A percentile compares a stretch with the other conserved stretches of the same genome.
Evolutionary conservation across 2,797 vertebrate species (phyloP).

Genomic region (Podargus strigoides): DNA sequence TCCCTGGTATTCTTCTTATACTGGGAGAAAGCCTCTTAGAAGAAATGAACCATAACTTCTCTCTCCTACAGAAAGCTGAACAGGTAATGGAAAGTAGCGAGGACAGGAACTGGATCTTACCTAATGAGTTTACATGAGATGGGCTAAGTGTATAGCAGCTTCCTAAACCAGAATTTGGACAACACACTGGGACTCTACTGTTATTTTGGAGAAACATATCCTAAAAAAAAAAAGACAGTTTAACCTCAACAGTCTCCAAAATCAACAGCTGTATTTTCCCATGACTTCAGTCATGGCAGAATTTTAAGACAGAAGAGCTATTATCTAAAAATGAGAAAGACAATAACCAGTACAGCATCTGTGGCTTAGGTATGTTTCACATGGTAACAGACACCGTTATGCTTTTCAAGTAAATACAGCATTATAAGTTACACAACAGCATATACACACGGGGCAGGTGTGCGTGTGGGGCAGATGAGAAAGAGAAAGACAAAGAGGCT

Average conservation of each 20-base stretch:
- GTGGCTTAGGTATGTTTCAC: neutral
- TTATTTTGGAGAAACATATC: neutral
- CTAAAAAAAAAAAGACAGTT: neutral
- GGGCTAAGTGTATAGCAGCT: neutral
- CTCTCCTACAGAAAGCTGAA: neutral
- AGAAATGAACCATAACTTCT: neutral
- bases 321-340: neutral
- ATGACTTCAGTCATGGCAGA: rapidly evolving
- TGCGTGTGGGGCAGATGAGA: neutral
- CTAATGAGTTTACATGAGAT: neutral
- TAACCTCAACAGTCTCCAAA: neutral
- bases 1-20: neutral
- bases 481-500: neutral
- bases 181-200: neutral
- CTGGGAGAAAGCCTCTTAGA: constrained; percentile 1
- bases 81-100: constrained; percentile 3
- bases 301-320: neutral
- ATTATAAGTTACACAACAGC: neutral
- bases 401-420: neutral
- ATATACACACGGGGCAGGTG: rapidly evolving
- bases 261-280: neutral
- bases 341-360: neutral
- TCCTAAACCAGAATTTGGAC: neutral
- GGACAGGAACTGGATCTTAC: constrained; percentile 2
- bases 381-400: neutral